phyloP scores from a whole-genome alignment of 2,888 invertebrate species.

The Aphodius sticticus region DNA sequence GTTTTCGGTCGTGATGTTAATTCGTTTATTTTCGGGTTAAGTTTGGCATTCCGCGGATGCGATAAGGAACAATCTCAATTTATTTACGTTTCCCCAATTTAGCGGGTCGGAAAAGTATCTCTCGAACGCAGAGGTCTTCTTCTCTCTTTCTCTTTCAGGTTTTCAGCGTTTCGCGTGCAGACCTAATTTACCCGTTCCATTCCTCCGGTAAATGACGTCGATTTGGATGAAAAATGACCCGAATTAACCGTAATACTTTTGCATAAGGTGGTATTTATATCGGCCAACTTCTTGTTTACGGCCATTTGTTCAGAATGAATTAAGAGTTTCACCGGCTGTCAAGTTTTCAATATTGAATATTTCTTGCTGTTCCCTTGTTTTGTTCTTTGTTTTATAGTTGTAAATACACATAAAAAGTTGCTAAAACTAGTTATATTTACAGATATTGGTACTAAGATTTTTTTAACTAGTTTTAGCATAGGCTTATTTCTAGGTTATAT shows the following conservation, averaged over 20 bases:
- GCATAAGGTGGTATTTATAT: background rate
- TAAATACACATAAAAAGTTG: no score
- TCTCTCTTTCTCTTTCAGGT: no score
- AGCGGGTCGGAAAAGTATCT: background rate
- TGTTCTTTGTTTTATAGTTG: no score
- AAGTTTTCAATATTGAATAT: background rate
- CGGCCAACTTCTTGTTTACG: background rate
- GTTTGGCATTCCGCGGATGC: background rate
- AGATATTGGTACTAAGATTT: no score
- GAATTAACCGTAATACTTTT: background rate
- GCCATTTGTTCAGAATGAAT: background rate
- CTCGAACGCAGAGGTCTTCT: background rate
- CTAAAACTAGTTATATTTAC: no score
- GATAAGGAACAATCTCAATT: background rate
- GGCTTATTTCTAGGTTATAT: no score
- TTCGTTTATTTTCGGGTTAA: background rate
- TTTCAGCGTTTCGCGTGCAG: background rate
- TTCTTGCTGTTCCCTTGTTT: no score
- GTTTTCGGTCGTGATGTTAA: background rate
- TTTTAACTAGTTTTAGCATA: no score
- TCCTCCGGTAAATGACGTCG: background rate
- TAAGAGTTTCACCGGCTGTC: background rate
- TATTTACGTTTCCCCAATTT: constrained; percentile 4
- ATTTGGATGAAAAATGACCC: background rate
- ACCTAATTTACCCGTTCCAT: background rate